These are phyloP conservation scores for Limnephilus rhombicus DNA, from an alignment of 2,888 invertebrate species.

Conservation along the genomic window DNA sequence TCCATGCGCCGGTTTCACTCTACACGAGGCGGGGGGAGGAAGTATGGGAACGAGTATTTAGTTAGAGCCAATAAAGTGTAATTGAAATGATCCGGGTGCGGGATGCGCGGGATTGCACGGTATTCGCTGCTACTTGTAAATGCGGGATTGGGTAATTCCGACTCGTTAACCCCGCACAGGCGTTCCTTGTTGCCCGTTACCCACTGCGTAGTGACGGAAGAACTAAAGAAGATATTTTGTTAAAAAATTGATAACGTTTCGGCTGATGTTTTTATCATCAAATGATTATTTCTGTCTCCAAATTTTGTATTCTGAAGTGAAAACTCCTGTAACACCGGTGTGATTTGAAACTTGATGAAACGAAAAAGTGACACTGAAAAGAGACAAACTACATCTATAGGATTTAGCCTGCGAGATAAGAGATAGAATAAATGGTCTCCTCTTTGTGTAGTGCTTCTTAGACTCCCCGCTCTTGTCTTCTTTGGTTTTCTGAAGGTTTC, in stretches of 20 bases:
- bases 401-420: too few relatives aligned
- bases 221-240: neutral
- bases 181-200: neutral
- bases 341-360: too few relatives aligned
- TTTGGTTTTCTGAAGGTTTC: too few relatives aligned
- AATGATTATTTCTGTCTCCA: too few relatives aligned
- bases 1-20: neutral
- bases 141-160: slow-evolving; percentile 19
- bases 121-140: slow-evolving; percentile 1
- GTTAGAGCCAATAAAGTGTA: slow-evolving; percentile 7
- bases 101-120: neutral
- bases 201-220: neutral
- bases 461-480: too few relatives aligned
- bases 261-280: too few relatives aligned
- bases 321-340: too few relatives aligned
- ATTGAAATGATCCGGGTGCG: neutral
- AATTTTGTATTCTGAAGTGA: too few relatives aligned
- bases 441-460: too few relatives aligned
- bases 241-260: neutral
- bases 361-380: too few relatives aligned
- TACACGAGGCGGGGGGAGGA: neutral
- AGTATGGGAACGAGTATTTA: neutral
- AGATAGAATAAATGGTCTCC: too few relatives aligned
- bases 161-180: slow-evolving; percentile 2
- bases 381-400: too few relatives aligned